These are phyloP conservation scores for Circaetus gallicus DNA, from an alignment of 2,113 vertebrate genomes.

Conservation along the genomic window DNA sequence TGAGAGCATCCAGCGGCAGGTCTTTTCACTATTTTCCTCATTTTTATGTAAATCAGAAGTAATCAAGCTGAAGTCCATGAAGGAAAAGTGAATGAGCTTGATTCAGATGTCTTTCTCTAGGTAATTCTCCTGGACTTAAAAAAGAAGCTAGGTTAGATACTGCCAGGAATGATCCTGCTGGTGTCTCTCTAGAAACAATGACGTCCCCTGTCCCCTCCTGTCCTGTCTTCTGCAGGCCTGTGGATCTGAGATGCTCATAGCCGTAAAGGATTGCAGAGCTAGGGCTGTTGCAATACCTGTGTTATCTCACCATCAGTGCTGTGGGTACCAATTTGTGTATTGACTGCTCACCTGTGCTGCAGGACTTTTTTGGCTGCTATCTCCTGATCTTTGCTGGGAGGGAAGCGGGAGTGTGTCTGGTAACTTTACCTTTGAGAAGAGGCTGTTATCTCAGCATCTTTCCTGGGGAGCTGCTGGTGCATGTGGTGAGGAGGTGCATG, in stretches of 20 bases:
- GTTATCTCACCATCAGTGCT: background rate
- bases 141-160: background rate
- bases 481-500: fast-evolving
- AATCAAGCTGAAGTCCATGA: background rate
- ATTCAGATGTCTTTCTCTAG: background rate
- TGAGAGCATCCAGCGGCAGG: background rate
- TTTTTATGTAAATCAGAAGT: background rate
- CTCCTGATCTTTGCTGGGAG: background rate
- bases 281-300: background rate
- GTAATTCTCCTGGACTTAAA: background rate
- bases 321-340: background rate
- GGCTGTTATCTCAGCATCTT: background rate
- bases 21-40: background rate
- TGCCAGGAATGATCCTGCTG: background rate
- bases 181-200: background rate
- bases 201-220: background rate
- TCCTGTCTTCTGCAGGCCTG: background rate
- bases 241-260: background rate
- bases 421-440: background rate
- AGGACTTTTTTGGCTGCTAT: background rate
- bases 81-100: background rate
- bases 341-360: background rate
- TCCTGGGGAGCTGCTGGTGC: background rate
- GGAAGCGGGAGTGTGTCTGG: background rate
- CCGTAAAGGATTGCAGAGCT: fast-evolving